These are phyloP conservation scores for Pollenia amentaria DNA, from an alignment of 2,888 invertebrate genomes.

Conservation along the genomic window DNA sequence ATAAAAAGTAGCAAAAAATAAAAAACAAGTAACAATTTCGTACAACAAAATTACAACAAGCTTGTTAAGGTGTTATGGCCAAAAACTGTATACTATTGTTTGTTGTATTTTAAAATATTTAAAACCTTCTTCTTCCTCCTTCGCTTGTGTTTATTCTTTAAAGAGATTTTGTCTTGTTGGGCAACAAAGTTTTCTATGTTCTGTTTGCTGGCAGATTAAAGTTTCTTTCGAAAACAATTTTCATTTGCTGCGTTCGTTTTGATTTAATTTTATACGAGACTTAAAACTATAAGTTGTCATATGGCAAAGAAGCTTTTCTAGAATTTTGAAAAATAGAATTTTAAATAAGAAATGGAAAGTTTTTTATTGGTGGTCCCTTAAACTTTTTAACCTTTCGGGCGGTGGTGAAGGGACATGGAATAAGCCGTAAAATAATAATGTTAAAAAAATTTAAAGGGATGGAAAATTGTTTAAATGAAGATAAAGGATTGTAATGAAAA, in stretches of 20 bases:
- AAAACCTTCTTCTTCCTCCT: neutral
- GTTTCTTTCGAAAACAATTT: slow-evolving; percentile 27
- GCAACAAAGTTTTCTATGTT: slow-evolving; percentile 39
- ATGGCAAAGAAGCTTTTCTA: slow-evolving; percentile 8
- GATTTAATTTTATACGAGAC: neutral
- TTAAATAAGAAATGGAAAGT: neutral
- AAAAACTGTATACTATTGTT: slow-evolving; percentile 26
- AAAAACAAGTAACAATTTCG: slow-evolving; percentile 18
- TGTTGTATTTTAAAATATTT: slow-evolving; percentile 41
- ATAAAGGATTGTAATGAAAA: too few relatives aligned
- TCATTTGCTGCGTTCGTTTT: neutral
- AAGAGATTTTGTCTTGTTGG: slow-evolving; percentile 1
- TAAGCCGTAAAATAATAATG: too few relatives aligned
- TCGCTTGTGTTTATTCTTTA: slow-evolving; percentile 28
- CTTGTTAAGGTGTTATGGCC: slow-evolving; percentile 45
- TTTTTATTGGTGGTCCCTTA: too few relatives aligned
- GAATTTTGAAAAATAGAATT: slow-evolving; percentile 52
- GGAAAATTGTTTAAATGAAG: too few relatives aligned
- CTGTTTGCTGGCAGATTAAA: slow-evolving; percentile 31
- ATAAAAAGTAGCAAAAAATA: neutral
- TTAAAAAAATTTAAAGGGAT: too few relatives aligned
- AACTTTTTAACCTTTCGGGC: too few relatives aligned
- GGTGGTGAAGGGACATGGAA: too few relatives aligned
- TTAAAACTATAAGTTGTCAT: slow-evolving; percentile 4
- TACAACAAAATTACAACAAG: slow-evolving; percentile 28